These are phyloP conservation scores for Ophiodon elongatus DNA, from an alignment of 2,113 vertebrate species.

Conservation along the genomic window DNA sequence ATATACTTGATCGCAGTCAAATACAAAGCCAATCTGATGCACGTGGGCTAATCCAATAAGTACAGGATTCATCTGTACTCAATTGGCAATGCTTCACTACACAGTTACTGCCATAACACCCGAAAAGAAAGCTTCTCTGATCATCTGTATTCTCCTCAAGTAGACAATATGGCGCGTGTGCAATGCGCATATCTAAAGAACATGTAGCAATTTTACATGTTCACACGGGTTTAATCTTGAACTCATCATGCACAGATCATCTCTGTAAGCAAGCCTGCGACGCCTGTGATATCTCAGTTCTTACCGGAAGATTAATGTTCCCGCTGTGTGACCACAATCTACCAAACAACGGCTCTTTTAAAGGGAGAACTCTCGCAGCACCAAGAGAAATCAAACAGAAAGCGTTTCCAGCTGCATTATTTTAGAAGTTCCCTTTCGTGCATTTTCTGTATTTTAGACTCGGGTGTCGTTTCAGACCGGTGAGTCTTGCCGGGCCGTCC, in stretches of 20 bases:
- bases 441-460: conserved; percentile 22
- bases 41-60: not conserved
- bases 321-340: conserved; percentile 31
- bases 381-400: conserved; percentile 45
- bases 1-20: not conserved
- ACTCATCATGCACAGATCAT: conserved; percentile 45
- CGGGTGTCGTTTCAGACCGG: conserved; percentile 2
- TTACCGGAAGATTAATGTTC: conserved; percentile 16
- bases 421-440: conserved; percentile 13
- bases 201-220: conserved; percentile 25
- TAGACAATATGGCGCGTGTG: not conserved
- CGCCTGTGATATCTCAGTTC: conserved; percentile 9
- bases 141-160: conserved; percentile 30
- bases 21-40: not conserved
- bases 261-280: conserved; percentile 11
- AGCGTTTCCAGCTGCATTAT: conserved; percentile 35
- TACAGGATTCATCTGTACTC: conserved; percentile 16
- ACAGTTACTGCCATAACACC: conserved; percentile 6
- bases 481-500: conserved; percentile 8
- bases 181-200: conserved; percentile 27
- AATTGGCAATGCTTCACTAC: conserved; percentile 1
- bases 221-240: conserved; percentile 17
- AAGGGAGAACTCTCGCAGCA: not conserved
- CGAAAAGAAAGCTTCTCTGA: conserved; percentile 2
- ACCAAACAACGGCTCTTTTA: conserved; percentile 20